These are phyloP conservation scores for Seira musarum DNA, from an alignment of 2,888 invertebrate genomes.

Conservation along the genomic window DNA sequence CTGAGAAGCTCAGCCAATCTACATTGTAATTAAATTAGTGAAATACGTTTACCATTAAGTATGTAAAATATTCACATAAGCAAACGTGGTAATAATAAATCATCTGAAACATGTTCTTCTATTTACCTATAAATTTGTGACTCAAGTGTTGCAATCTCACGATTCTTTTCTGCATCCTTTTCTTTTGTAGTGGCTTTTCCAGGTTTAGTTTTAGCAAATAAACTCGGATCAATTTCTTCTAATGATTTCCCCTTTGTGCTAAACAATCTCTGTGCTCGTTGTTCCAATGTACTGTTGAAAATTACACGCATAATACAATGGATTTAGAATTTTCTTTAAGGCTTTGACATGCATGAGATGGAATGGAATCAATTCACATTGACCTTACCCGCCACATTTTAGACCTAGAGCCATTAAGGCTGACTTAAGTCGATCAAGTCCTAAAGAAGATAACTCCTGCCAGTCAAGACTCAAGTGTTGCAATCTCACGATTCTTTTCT, in stretches of 20 bases:
- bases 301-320: constrained; percentile 31
- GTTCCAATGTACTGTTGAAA: constrained; percentile 85
- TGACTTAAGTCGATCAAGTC: constrained; percentile 96
- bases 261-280: constrained; percentile 96
- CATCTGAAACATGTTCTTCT: background rate
- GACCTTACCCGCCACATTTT: constrained; percentile 95
- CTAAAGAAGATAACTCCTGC: constrained; percentile 97
- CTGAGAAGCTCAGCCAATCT: constrained; percentile 87
- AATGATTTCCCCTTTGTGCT: constrained; percentile 91
- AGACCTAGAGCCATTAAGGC: constrained; percentile 96
- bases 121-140: constrained; percentile 86
- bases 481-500: constrained; percentile 87
- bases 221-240: constrained; percentile 90
- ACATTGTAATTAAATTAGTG: no score
- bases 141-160: constrained; percentile 90
- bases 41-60: no score
- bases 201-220: constrained; percentile 92
- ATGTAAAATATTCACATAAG: no score
- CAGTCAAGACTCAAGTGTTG: constrained; percentile 91
- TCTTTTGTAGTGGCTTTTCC: constrained; percentile 76
- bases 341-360: no score
- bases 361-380: no score
- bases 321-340: no score
- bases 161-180: constrained; percentile 80
- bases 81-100: background rate